Evolutionary conservation across 2,888 invertebrate genomes (phyloP).

Genomic region (Agapetus fuscipes): DNA sequence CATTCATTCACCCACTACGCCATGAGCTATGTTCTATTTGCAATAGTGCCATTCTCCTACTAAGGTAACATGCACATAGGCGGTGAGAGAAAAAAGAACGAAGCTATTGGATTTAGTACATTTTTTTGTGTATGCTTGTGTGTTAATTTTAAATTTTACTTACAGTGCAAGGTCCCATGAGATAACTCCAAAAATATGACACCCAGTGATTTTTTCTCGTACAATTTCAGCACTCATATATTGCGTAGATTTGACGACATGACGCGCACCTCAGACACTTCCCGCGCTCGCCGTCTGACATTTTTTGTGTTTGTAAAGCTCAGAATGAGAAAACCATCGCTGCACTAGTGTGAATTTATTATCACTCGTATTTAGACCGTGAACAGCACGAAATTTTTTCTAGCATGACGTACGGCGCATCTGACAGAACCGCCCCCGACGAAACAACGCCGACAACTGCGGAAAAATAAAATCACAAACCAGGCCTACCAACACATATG

Average conservation of each 20-base stretch:
- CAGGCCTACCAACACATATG: neutral
- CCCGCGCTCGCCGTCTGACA: conserved; percentile 2
- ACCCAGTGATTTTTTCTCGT: no score
- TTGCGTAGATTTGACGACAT: no score
- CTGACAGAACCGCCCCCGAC: conserved; percentile 11
- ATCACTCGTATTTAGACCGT: conserved; percentile 13
- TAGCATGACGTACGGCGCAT: conserved; percentile 6
- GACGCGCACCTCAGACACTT: no score
- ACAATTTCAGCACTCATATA: no score
- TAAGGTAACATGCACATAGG: no score
- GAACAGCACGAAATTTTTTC: conserved; percentile 5
- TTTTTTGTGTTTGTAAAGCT: conserved; percentile 9
- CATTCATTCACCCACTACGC: no score
- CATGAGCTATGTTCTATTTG: no score
- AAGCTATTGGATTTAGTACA: no score
- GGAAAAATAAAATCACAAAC: conserved; percentile 1
- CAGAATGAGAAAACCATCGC: conserved; percentile 3
- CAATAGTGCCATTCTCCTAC: no score
- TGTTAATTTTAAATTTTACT: neutral
- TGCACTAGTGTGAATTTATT: conserved; percentile 7
- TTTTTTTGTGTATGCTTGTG: neutral
- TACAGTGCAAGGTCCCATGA: neutral
- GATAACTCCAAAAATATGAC: no score
- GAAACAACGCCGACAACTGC: conserved; percentile 10
- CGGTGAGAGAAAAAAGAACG: no score